Evolutionary conservation across 2,797 vertebrate genomes (phyloP).

Genomic region (Sciaenops ocellatus): DNA sequence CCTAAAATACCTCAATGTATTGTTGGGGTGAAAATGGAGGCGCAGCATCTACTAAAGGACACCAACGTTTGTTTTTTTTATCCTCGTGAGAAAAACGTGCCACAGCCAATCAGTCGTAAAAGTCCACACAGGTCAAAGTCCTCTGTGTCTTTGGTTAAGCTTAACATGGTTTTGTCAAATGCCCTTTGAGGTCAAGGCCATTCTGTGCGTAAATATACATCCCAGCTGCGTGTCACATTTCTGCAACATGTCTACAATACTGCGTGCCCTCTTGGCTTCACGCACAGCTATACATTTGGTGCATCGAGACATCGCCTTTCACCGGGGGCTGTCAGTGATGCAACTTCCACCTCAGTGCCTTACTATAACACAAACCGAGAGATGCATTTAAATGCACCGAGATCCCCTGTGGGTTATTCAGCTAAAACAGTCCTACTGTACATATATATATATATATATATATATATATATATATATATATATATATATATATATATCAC

Average conservation of each 20-base stretch:
- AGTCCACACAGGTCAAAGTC: constrained; percentile 26
- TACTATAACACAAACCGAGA: constrained; percentile 14
- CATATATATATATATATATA: constrained; percentile 40
- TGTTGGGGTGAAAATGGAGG: constrained; percentile 62
- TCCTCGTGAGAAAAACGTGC: constrained; percentile 57
- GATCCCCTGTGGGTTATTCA: background rate
- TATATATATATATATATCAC: constrained; percentile 37
- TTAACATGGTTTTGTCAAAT: constrained; percentile 33
- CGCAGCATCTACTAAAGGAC: constrained; percentile 18
- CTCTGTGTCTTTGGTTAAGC: constrained; percentile 9
- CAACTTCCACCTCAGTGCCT: constrained; percentile 47
- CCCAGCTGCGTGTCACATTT: constrained; percentile 6
- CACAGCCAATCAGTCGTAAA: constrained; percentile 5
- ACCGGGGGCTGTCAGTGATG: constrained; percentile 50
- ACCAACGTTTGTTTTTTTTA: constrained; percentile 35
- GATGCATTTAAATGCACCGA: constrained; percentile 26
- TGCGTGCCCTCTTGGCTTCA: constrained; percentile 35
- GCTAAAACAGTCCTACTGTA: constrained; percentile 22
- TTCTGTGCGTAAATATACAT: constrained; percentile 31
- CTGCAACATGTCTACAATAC: constrained; percentile 21
- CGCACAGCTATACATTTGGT: constrained; percentile 66
- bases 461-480: no score
- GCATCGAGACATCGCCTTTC: constrained; percentile 67
- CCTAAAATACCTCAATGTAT: constrained; percentile 50
- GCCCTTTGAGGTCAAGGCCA: constrained; percentile 45